Evolutionary conservation across 2,888 invertebrate genomes (phyloP), one percentile per base, ranked within the genome.

Genomic region (Calameuta filiformis): DNA sequence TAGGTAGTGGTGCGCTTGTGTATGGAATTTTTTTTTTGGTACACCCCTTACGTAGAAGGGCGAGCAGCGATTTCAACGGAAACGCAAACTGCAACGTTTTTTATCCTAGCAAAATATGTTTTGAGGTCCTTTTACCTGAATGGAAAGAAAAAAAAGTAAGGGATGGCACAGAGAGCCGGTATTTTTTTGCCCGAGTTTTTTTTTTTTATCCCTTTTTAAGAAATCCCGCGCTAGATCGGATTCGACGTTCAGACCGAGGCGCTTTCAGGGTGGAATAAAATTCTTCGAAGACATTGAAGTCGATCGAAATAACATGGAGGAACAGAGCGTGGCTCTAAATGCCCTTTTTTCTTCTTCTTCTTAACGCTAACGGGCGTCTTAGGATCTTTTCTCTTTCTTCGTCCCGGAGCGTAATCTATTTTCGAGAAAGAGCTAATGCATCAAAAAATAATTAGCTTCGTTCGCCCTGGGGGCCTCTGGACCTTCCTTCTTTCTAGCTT

Each of bases 401-500:
- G 12, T 34, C 1, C 23, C 71, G 23, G 31, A 30, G 71, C 31
- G 76, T 85, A 84, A 85, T 86, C 85, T 85, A 85, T 82, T 84
- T 86, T 85, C 81, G 79, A 81, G 81, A 80, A 79, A 81, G 85
- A 84, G 86, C 81, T 79, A 80, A 79, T 77, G 68, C 75, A 74
- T 75, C 83, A 76, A 75, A 85, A 84, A 85, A 85, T 86, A 85
- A 85, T 85, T 84, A 84, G 84, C 37, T 35, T 79, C 69, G 79
- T 77, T 84, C 86, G 80, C 81, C 79, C 76, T 75, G 75, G 75
- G 75, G 75, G 78, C 76, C 78, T 71, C 71, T 34, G 56, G 56
- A 56, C 56, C 56, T 56, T 56, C 56, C 56, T 56, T 56, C 56
- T 23, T 56, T 23, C 56, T 56, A 0, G 56, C 56, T 56, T 56